Conservation (phyloP, 2,797 vertebrate species). For the Sebastes oblongus region DNA sequence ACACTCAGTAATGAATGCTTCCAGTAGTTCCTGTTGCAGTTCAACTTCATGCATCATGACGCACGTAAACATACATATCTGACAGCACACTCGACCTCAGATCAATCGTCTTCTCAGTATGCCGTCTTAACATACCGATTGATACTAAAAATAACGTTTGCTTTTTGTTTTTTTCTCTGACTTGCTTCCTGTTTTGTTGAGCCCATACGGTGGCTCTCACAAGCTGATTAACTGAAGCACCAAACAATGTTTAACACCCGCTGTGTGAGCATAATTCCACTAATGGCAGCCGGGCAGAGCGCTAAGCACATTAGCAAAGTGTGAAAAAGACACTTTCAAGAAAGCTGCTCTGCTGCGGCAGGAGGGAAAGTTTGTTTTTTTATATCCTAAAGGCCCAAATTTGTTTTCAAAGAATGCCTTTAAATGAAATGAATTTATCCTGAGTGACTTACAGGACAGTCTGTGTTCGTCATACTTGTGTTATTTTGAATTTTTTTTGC, state of each 20-base stretch:
- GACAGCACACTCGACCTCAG: neutral
- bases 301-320: slow-evolving; percentile 42
- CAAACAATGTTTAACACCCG: slow-evolving; percentile 50
- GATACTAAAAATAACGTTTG: neutral
- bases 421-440: neutral
- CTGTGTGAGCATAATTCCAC: slow-evolving; percentile 44
- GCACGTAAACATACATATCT: neutral
- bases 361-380: neutral
- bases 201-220: slow-evolving; percentile 15
- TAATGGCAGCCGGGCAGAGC: slow-evolving; percentile 47
- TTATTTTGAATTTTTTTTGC: fast-evolving
- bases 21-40: neutral
- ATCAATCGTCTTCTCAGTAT: neutral
- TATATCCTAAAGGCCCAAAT: neutral
- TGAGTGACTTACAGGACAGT: neutral
- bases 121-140: fast-evolving
- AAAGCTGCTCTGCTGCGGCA: neutral
- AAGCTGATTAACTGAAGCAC: slow-evolving; percentile 47
- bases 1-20: neutral
- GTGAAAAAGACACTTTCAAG: slow-evolving; percentile 28
- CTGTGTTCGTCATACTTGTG: neutral
- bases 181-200: neutral
- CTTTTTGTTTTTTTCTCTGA: neutral
- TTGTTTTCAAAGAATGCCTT: neutral
- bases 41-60: neutral